Evolutionary conservation across 2,888 invertebrate genomes (phyloP).

Genomic region (Apotomis turbidana): DNA sequence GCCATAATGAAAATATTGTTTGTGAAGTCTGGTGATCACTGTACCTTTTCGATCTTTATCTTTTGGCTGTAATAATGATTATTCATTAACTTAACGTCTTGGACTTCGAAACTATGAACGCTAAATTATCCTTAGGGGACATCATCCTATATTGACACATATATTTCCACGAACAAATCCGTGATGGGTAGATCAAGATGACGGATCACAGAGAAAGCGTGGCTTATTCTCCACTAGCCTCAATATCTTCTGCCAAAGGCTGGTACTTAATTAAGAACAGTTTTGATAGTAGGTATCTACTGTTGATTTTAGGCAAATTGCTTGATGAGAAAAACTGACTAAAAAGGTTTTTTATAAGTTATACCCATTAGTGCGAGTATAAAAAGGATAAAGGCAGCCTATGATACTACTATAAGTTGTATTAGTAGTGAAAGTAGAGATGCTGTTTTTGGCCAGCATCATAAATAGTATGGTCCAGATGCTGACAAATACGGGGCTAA

Average conservation of each 20-base stretch:
- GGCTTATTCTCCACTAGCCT: conserved; percentile 24
- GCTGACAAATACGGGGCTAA: conserved; percentile 5
- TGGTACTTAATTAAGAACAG: conserved; percentile 28
- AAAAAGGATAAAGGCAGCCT: background rate
- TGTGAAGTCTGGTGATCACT: conserved; percentile 31
- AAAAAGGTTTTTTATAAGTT: background rate
- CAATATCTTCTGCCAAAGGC: conserved; percentile 15
- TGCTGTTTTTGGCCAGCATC: background rate
- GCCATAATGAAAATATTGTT: conserved; percentile 38
- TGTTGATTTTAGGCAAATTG: background rate
- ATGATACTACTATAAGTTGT: background rate
- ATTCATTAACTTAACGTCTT: conserved; percentile 5
- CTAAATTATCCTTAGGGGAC: conserved; percentile 17
- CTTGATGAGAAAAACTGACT: background rate
- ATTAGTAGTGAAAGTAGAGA: background rate
- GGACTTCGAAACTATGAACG: background rate
- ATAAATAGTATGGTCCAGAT: conserved; percentile 3
- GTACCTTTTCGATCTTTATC: conserved; percentile 30
- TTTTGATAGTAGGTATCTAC: conserved; percentile 14
- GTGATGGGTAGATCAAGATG: conserved; percentile 10
- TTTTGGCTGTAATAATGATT: conserved; percentile 18
- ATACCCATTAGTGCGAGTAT: background rate
- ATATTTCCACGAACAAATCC: conserved; percentile 1
- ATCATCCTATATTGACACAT: background rate
- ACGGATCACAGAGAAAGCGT: conserved; percentile 33